A percentile compares a stretch with the other conserved stretches of the same genome.
phyloP scores from a whole-genome alignment of 2,797 vertebrate genomes.

The Acanthurus tractus region DNA sequence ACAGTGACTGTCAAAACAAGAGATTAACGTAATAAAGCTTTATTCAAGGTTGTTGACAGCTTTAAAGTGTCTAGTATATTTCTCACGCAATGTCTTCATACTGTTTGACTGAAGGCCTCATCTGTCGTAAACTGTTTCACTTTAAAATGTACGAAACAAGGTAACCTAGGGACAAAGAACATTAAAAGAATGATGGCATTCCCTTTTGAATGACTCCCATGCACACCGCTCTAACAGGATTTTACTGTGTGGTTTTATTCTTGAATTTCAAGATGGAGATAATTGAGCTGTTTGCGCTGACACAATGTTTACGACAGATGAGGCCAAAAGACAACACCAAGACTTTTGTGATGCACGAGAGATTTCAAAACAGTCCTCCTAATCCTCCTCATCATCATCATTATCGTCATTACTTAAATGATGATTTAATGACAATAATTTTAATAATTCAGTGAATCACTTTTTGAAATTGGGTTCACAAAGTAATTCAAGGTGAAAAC shows the following conservation, averaged over 20 bases:
- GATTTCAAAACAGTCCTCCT: not conserved
- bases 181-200: not conserved
- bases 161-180: not conserved
- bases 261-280: conserved; percentile 19
- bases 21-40: not conserved
- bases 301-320: not conserved
- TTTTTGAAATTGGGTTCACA: not conserved
- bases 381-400: too few species aligned
- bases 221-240: conserved; percentile 8
- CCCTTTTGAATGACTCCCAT: not conserved
- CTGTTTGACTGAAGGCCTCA: not conserved
- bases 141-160: not conserved
- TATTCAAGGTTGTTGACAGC: not conserved
- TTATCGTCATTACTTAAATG: not conserved
- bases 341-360: not conserved
- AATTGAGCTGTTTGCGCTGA: not conserved
- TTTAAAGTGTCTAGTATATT: not conserved
- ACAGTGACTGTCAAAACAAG: conserved; percentile 2
- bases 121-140: not conserved
- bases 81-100: conserved; percentile 1
- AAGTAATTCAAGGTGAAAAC: not conserved
- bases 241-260: not conserved
- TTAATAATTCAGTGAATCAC: not conserved
- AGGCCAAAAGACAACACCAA: not conserved
- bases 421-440: not conserved